Evolutionary conservation across 2,113 vertebrate species (phyloP).

Genomic region (Promerops cafer): DNA sequence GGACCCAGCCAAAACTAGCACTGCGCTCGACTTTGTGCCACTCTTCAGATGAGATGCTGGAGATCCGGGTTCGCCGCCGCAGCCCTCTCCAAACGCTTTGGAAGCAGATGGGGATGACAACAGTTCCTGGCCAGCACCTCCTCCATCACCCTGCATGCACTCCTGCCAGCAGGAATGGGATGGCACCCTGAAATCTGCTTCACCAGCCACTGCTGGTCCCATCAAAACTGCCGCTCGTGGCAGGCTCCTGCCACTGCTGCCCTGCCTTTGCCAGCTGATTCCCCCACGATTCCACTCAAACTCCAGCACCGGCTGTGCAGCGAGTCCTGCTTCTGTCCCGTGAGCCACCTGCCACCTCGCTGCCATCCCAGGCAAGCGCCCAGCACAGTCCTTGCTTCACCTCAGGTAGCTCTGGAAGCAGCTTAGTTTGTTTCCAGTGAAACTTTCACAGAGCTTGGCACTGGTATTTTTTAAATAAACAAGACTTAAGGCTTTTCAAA

Average conservation of each 20-base stretch:
- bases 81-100: not conserved
- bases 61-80: not conserved
- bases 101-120: slow-evolving; percentile 17
- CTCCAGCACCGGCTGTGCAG: not conserved
- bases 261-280: not conserved
- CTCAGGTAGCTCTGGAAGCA: not conserved
- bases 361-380: not conserved
- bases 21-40: not conserved
- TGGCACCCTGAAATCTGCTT: not conserved
- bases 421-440: not conserved
- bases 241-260: not conserved
- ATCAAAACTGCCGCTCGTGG: not conserved
- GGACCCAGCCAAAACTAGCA: not conserved
- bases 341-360: not conserved
- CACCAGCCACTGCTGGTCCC: not conserved
- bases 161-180: not conserved
- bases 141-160: not conserved
- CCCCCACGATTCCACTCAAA: not conserved
- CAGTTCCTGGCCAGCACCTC: not conserved
- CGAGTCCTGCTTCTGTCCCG: not conserved
- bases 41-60: not conserved
- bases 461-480: not conserved
- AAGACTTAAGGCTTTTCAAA: not conserved
- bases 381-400: not conserved
- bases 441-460: not conserved